Base-by-base conservation (phyloP, 2,113 vertebrate genomes). In the Atractosteus spatula region DNA sequence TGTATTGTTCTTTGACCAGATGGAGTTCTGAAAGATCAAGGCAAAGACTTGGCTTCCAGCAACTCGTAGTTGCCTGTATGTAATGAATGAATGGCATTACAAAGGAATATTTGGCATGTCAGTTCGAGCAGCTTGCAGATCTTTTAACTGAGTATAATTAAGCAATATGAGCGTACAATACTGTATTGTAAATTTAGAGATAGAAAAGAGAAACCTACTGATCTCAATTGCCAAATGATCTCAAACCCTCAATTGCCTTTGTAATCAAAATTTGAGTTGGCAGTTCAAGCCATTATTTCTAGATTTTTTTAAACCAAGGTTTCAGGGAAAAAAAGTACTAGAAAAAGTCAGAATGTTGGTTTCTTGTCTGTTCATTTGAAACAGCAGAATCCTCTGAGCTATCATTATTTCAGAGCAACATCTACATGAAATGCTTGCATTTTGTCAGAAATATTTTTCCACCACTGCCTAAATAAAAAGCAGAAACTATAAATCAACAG, bases 1-100 rank as follows among this genome's bases (percentile, higher is more conserved):
- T 63, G 61, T 55, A 11, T 3, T 8, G 55, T 55, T n/a, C 69
- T 62, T 47, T 70, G 69, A 47, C 69, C 56, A 12, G 41, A 43
- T 72, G 62, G 8, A 51, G 4, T 66, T 55, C 42, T 16, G 3
- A 67, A 67, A 67, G 55, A 42, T 45, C 17, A 51, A 51, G 47
- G 47, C 47, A 51, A 51, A 51, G 47, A 51, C 47, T 51, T 51
- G 47, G 47, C 47, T 51, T 51, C 47, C 10, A 51, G 47, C 47
- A 51, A 51, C 47, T 55, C 3, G 5, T n/a, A 11, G 17, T 62
- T 71, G 70, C 6, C 45, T 29, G 14, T 5, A 59, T 59, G 10
- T 51, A 51, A 51, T 51, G 47, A 51, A 51, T 51, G 47, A n/a
- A 59, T 59, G 3, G 12, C 57, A 59, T 59, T 59, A 13, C 57